Evolutionary conservation across 2,113 vertebrate species (phyloP).

Genomic region (Micromys minutus): DNA sequence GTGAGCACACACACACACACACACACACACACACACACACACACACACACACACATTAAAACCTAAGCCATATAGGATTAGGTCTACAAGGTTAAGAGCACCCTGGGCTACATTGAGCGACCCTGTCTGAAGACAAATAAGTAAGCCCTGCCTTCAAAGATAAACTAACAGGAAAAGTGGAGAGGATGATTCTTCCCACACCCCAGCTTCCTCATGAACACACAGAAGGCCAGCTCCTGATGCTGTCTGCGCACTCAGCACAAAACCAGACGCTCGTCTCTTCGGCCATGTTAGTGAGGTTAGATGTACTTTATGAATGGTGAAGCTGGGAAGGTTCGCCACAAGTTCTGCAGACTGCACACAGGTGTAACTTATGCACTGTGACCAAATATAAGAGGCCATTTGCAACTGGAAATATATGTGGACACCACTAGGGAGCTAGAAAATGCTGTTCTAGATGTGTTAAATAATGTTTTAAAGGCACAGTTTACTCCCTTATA

Average conservation of each 20-base stretch:
- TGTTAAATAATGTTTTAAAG: conserved; percentile 41
- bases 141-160: not conserved
- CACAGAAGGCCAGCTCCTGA: not conserved
- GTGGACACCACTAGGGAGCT: not conserved
- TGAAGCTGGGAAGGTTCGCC: not conserved
- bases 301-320: not conserved
- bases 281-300: not conserved
- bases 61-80: no score
- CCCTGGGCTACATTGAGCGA: not conserved
- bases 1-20: not conserved
- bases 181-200: no score
- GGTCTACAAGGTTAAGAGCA: not conserved
- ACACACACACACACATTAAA: not conserved
- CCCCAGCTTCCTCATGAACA: fast-evolving
- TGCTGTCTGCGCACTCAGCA: not conserved
- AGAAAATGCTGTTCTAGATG: not conserved
- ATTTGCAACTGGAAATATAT: not conserved
- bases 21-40: not conserved
- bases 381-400: not conserved
- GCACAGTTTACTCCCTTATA: not conserved
- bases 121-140: not conserved
- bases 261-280: not conserved
- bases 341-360: not conserved
- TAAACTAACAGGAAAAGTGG: not conserved
- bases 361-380: not conserved